Base-by-base conservation (phyloP, 2,888 invertebrate species). In the Pammene aurita region DNA sequence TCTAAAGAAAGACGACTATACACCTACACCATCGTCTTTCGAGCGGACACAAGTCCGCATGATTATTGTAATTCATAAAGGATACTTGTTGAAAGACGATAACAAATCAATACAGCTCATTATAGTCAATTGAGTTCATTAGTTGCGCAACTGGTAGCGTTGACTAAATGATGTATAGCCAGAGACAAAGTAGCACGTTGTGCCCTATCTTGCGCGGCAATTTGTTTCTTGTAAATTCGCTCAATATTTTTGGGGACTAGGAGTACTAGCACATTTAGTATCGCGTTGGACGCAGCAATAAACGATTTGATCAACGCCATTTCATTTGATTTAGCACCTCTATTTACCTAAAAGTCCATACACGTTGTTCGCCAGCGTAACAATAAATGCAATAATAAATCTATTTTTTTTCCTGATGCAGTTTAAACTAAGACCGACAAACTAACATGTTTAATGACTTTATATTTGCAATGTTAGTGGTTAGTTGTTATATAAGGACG, bases 71-170 rank as follows among this genome's bases (percentile, higher is more conserved):
- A 38, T 44, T 65, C 26, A 64, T 71, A 67, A 64, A 60, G 71
- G 57, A 58, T 41, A 48, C 63, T 69, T 67, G 56, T 65, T 60
- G 42, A 16, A 18, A 55, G 41, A 67, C 69, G 74, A 73, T 74
- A 78, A 76, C 76, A 77, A 76, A 79, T 78, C 76, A 77, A 79
- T 78, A 76, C 52, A 73, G 72, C 67, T 67, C 60, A 76, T 77
- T 79, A 76, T 66, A 70, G 48, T 66, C 77, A 76, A 78, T 78
- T 79, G 50, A 54, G 67, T 67, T 63, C 65, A 72, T 74, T 55
- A 44, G 57, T 55, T 61, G 65, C 66, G 71, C 67, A 73, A 60
- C 55, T 55, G 67, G 73, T 71, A 57, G 46, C 68, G 56, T 61
- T 52, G 50, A 67, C 62, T 71, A 72, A 73, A 71, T 72, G 46